Percentiles rank a stretch among this genome's conserved stretches.
Evolutionary conservation across 2,888 invertebrate species (phyloP).

Genomic region (Lumbricus terrestris): DNA sequence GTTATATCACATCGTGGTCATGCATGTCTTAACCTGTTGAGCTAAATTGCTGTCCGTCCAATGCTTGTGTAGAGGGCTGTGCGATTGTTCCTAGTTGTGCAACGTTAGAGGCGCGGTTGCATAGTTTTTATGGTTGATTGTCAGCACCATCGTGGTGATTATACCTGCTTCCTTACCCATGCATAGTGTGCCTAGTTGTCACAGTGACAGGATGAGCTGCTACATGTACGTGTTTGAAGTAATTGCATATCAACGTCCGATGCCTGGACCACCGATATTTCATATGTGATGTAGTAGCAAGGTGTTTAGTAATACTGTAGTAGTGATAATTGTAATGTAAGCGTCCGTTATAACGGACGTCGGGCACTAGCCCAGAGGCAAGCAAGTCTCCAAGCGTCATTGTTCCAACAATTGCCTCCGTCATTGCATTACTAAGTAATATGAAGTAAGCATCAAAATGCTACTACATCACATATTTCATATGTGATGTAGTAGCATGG

Average conservation of each 20-base stretch:
- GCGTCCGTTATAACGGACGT: too few relatives aligned
- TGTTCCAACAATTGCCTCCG: too few relatives aligned
- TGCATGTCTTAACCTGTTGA: not conserved
- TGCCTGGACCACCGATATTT: not conserved
- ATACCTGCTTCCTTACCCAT: not conserved
- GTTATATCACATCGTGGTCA: not conserved
- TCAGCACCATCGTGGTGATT: not conserved
- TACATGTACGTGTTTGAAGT: not conserved
- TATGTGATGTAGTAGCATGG: not conserved
- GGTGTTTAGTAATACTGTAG: not conserved
- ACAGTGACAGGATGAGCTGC: not conserved
- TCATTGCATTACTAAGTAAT: too few relatives aligned
- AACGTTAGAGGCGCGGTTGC: not conserved
- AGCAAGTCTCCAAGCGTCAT: too few relatives aligned
- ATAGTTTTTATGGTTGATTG: not conserved
- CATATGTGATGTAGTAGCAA: not conserved
- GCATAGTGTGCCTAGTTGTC: not conserved
- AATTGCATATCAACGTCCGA: not conserved
- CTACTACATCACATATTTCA: too few relatives aligned
- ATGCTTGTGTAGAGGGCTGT: not conserved
- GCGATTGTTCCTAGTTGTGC: not conserved
- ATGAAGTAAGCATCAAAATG: too few relatives aligned
- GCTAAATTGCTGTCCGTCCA: slow-evolving; percentile 3
- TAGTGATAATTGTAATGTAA: too few relatives aligned
- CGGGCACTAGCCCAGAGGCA: too few relatives aligned